These are phyloP conservation scores for Germaria angustata DNA, from an alignment of 2,888 invertebrate genomes.

Conservation along the genomic window DNA sequence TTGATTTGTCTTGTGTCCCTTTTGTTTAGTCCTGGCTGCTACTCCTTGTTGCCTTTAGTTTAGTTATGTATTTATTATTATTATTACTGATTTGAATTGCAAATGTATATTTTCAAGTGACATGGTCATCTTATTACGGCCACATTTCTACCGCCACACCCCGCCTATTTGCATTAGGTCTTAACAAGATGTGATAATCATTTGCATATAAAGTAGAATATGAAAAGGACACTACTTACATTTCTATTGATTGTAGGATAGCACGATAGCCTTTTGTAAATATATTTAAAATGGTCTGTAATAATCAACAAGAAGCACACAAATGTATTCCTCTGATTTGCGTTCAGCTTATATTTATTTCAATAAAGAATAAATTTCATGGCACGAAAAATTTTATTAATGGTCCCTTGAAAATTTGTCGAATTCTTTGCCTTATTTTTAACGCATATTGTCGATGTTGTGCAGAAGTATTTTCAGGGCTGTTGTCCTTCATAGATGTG, in stretches of 20 bases:
- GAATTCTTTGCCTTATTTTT: no score
- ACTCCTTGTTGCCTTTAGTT: neutral
- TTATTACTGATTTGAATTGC: slow-evolving; percentile 56
- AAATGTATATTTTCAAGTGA: slow-evolving; percentile 42
- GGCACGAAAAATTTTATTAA: neutral
- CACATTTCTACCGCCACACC: neutral
- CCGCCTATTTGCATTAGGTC: neutral
- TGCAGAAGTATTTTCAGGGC: no score
- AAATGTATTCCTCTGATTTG: no score
- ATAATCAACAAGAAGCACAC: neutral
- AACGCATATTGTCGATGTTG: no score
- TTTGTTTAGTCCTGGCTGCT: slow-evolving; percentile 1
- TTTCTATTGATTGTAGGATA: slow-evolving; percentile 12
- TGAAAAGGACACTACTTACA: slow-evolving; percentile 26
- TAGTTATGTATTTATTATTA: slow-evolving; percentile 49
- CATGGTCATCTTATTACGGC: slow-evolving; percentile 43
- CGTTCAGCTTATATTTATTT: neutral
- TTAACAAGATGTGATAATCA: neutral
- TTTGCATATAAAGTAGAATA: slow-evolving; percentile 37
- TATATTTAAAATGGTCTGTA: slow-evolving; percentile 1
- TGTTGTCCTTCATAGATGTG: neutral
- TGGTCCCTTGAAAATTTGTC: neutral
- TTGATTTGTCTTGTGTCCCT: neutral
- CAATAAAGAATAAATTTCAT: neutral
- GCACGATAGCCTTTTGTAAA: neutral